Percentiles rank a stretch among this genome's conserved stretches.
Conservation (phyloP, 2,113 vertebrate species). For the Diglossa brunneiventris region DNA sequence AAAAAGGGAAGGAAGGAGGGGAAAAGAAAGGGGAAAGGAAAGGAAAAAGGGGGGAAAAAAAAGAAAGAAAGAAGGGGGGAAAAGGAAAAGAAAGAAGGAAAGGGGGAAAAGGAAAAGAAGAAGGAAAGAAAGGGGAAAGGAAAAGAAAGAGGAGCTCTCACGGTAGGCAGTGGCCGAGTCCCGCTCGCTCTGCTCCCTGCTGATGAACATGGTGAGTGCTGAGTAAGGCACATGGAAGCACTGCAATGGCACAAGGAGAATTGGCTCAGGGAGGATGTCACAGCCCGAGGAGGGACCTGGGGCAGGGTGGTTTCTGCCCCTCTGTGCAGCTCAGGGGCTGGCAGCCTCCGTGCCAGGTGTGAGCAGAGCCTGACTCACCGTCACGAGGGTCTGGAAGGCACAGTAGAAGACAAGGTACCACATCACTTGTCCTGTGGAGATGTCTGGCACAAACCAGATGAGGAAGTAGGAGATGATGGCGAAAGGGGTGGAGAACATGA, state of each 20-base stretch:
- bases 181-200: constrained; percentile 88
- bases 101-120: no score
- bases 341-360: not conserved
- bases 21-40: no score
- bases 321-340: not conserved
- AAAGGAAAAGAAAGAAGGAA: no score
- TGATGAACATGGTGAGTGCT: constrained; percentile 97
- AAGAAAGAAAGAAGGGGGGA: no score
- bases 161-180: constrained; percentile 95
- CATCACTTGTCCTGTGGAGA: constrained; percentile 79
- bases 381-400: constrained; percentile 92
- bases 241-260: constrained; percentile 69
- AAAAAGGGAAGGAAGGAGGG: no score
- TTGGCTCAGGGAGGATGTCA: not conserved
- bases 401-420: constrained; percentile 97
- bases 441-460: constrained; percentile 91
- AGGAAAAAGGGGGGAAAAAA: no score
- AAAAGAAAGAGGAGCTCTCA: constrained; percentile 63
- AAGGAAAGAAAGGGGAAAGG: no score
- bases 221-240: constrained; percentile 98
- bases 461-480: constrained; percentile 87
- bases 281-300: not conserved
- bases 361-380: constrained; percentile 76
- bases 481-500: constrained; percentile 87
- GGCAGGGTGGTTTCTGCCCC: not conserved